Evolutionary conservation across 2,113 vertebrate species (phyloP).

Genomic region (Pleuronectes platessa): DNA sequence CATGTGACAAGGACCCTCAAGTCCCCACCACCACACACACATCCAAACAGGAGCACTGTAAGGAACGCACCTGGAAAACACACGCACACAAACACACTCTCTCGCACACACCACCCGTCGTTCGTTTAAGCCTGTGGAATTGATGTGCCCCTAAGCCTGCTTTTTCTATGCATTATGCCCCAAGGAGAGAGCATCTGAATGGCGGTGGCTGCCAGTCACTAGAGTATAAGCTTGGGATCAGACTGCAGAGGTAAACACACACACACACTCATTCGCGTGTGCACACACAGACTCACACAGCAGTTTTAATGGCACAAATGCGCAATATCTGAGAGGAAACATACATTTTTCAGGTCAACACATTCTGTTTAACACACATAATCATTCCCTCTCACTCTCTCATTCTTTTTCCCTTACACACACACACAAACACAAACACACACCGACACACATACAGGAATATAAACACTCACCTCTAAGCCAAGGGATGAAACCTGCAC

Average conservation of each 20-base stretch:
- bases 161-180: slow-evolving; percentile 71
- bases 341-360: slow-evolving; percentile 23
- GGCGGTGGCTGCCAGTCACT: slow-evolving; percentile 63
- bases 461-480: slow-evolving; percentile 69
- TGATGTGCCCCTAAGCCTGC: slow-evolving; percentile 74
- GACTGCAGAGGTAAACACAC: slow-evolving; percentile 59
- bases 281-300: slow-evolving; percentile 40
- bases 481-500: slow-evolving; percentile 70
- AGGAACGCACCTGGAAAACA: slow-evolving; percentile 17
- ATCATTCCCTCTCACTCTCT: background rate
- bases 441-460: slow-evolving; percentile 11
- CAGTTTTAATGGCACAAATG: slow-evolving; percentile 36
- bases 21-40: background rate
- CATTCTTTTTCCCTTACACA: background rate
- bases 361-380: slow-evolving; percentile 21
- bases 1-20: slow-evolving; percentile 42
- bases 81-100: background rate
- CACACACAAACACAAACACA: background rate
- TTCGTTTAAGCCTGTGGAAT: slow-evolving; percentile 71
- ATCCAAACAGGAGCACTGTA: background rate
- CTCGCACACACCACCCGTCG: slow-evolving; percentile 24
- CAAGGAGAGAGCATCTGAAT: slow-evolving; percentile 65
- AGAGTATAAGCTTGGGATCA: slow-evolving; percentile 71
- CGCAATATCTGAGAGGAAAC: slow-evolving; percentile 48
- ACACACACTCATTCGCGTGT: slow-evolving; percentile 11